Evolutionary conservation across 2,888 invertebrate species (phyloP).

Genomic region (Physocephala rufipes): DNA sequence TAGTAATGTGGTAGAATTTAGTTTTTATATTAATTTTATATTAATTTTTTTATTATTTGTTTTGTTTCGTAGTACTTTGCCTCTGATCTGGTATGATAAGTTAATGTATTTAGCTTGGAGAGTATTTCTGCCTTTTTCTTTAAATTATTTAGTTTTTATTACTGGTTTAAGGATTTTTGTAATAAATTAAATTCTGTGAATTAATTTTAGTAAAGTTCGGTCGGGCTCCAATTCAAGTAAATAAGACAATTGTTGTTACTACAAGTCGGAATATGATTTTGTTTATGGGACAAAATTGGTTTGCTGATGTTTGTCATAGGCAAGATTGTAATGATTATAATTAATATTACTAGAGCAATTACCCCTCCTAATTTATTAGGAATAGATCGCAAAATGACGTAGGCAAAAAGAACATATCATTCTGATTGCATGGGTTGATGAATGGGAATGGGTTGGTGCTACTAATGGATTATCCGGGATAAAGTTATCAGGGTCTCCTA

Average conservation of each 20-base stretch:
- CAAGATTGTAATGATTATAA: slow-evolving; percentile 73
- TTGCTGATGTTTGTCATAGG: slow-evolving; percentile 70
- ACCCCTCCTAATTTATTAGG: slow-evolving; percentile 84
- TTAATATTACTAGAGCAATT: slow-evolving; percentile 67
- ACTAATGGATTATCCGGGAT: slow-evolving; percentile 67
- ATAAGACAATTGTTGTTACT: slow-evolving; percentile 68
- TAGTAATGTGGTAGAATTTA: slow-evolving; percentile 65
- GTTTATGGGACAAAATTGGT: slow-evolving; percentile 72
- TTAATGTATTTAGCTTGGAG: slow-evolving; percentile 77
- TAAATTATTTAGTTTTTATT: slow-evolving; percentile 71
- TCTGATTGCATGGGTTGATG: slow-evolving; percentile 86
- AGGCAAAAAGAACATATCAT: slow-evolving; percentile 88
- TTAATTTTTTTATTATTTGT: slow-evolving; percentile 72
- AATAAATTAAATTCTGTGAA: too few species aligned
- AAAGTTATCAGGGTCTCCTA: slow-evolving; percentile 80
- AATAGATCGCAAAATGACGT: slow-evolving; percentile 81
- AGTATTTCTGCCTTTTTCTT: too few species aligned
- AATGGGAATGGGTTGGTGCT: slow-evolving; percentile 77
- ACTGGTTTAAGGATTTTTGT: slow-evolving; percentile 69
- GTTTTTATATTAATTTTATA: slow-evolving; percentile 69
- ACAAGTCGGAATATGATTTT: slow-evolving; percentile 72
- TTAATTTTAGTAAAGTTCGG: too few species aligned
- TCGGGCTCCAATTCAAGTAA: slow-evolving; percentile 78
- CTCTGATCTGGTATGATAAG: slow-evolving; percentile 80
- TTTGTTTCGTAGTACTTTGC: slow-evolving; percentile 74